Base-by-base conservation (phyloP, 2,113 vertebrate species). In the Chloropsis cyanopogon region DNA sequence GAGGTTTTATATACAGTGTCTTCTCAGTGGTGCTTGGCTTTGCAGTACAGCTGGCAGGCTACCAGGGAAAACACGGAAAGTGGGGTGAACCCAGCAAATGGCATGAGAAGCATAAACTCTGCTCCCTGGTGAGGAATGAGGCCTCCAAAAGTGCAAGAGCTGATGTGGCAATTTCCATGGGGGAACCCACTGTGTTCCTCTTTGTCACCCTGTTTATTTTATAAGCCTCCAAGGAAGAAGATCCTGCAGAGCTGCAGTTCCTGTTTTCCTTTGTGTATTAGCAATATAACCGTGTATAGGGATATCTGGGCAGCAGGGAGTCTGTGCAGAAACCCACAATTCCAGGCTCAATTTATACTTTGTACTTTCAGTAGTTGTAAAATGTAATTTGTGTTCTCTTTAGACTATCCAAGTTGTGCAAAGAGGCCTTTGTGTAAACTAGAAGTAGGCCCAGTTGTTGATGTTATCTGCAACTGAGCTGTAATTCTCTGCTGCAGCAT, bases 121-220 rank as follows among this genome's bases (percentile, higher is more conserved):
- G 3, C 22, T 92, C 41, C n/a, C 39, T 82, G 64, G 25, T 6
- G n/a, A 93, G 66, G 49, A 69, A 28, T 72, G 66, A 82, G 82
- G 63, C 71, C 70, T 77, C 85, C 11, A n/a, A 12, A 86, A 70
- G 29, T 37, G 14, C 37, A 64, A 39, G 59, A 54, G n/a, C 78
- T 82, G 91, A 82, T 71, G 29, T 24, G 86, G 56, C 77, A 72
- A 46, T 88, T 95, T 85, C 82, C 63, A 15, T 29, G n/a, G 42
- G 70, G 49, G 23, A 82, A 12, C 59, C 31, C 2, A 13, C 73
- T 65, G 61, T 44, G 59, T 79, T 92, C 37, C 29, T 63, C 57
- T 93, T 75, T 91, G 61, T 76, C 63, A 61, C 63, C 68, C 33
- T 80, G 57, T 86, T 93, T 91, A 54, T 63, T 93, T 95, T 87